Conservation (phyloP, 2,888 invertebrate species). For the Adelognathus sp. region DNA sequence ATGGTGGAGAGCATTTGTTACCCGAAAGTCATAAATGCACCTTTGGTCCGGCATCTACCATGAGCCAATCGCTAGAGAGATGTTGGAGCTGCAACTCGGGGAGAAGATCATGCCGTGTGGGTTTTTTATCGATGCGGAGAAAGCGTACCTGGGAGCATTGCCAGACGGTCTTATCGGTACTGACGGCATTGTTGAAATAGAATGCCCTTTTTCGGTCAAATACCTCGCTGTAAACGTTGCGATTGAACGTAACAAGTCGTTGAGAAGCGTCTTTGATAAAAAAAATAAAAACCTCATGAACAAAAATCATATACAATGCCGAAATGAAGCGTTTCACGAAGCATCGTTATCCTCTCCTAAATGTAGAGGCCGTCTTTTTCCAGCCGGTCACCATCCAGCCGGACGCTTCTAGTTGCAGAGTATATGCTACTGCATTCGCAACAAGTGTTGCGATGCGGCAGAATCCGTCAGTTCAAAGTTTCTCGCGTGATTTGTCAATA, state of each 20-base stretch:
- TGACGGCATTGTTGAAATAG: constrained; percentile 61
- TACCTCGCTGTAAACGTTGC: too few species aligned
- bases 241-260: too few species aligned
- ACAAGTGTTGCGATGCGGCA: too few species aligned
- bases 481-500: constrained; percentile 1
- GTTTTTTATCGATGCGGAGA: constrained; percentile 63
- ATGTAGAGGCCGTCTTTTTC: not conserved
- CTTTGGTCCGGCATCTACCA: constrained; percentile 52
- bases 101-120: constrained; percentile 60
- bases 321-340: constrained; percentile 16
- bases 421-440: constrained; percentile 44
- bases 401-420: constrained; percentile 27
- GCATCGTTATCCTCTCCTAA: constrained; percentile 6
- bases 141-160: constrained; percentile 56
- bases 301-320: constrained; percentile 32
- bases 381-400: constrained; percentile 16
- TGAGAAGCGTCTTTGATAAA: constrained; percentile 42
- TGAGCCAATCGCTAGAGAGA: constrained; percentile 44
- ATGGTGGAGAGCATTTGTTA: constrained; percentile 52
- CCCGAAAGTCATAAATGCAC: constrained; percentile 30
- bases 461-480: not conserved
- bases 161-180: constrained; percentile 55
- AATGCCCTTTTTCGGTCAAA: too few species aligned
- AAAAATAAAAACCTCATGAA: constrained; percentile 47
- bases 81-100: not conserved